Conservation (phyloP, 2,113 vertebrate species). For the Hyla sarda region DNA sequence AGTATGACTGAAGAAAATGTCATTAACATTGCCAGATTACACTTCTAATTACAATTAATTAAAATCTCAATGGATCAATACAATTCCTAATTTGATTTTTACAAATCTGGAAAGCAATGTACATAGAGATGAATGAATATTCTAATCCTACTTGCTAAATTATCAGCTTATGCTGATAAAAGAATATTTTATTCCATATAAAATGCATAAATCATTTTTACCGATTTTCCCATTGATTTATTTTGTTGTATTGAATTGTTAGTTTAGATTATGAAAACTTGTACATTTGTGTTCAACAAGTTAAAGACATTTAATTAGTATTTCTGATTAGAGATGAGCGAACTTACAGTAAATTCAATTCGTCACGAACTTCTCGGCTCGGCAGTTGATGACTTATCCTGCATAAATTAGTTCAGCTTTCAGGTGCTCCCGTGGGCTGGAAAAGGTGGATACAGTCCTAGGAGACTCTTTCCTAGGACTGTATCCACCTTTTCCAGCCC, state of each 20-base stretch:
- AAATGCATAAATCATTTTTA: not conserved
- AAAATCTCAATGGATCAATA: not conserved
- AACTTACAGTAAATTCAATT: too few species aligned
- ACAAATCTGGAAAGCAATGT: not conserved
- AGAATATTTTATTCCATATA: not conserved
- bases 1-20: conserved; percentile 13
- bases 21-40: conserved; percentile 12
- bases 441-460: too few species aligned
- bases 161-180: not conserved
- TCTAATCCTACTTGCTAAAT: not conserved
- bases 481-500: too few species aligned
- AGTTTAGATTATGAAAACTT: not conserved
- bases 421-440: too few species aligned
- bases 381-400: too few species aligned
- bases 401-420: too few species aligned
- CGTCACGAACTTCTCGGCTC: too few species aligned
- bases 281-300: not conserved
- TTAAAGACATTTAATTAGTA: not conserved
- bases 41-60: conserved; percentile 11
- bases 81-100: not conserved
- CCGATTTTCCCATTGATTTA: not conserved
- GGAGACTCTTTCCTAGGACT: too few species aligned
- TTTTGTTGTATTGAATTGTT: not conserved
- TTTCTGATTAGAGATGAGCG: too few species aligned
- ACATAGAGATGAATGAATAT: not conserved